phyloP scores from a whole-genome alignment of 2,797 vertebrate genomes.

The Anguilla obscura region DNA sequence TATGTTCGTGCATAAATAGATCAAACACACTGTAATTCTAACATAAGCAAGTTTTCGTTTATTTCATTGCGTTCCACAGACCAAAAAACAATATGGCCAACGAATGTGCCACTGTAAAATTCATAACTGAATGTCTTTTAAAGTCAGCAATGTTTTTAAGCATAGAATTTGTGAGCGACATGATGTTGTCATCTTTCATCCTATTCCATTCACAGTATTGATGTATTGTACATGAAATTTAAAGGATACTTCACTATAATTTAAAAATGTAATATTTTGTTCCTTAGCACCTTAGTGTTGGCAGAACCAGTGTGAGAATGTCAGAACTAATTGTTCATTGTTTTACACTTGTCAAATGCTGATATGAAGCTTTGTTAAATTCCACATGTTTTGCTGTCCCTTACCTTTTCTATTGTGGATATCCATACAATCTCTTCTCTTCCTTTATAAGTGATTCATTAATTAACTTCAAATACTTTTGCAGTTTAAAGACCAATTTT shows the following conservation, averaged over 20 bases:
- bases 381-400: background rate
- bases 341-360: background rate
- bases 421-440: background rate
- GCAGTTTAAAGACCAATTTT: background rate
- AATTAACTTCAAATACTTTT: background rate
- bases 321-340: background rate
- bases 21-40: slow-evolving; percentile 2
- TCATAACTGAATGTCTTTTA: background rate
- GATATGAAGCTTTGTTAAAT: background rate
- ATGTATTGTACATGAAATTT: background rate
- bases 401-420: background rate
- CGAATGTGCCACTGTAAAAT: background rate
- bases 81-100: background rate
- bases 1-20: background rate
- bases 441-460: background rate
- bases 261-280: background rate
- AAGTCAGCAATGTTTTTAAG: background rate
- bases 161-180: background rate
- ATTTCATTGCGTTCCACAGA: background rate
- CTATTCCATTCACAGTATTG: background rate
- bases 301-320: background rate
- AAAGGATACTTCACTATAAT: background rate
- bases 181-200: background rate
- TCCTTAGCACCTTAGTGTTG: background rate
- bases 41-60: background rate